phyloP scores from a whole-genome alignment of 1,140 invertebrate species.

The Ceratosolen fusciceps region DNA sequence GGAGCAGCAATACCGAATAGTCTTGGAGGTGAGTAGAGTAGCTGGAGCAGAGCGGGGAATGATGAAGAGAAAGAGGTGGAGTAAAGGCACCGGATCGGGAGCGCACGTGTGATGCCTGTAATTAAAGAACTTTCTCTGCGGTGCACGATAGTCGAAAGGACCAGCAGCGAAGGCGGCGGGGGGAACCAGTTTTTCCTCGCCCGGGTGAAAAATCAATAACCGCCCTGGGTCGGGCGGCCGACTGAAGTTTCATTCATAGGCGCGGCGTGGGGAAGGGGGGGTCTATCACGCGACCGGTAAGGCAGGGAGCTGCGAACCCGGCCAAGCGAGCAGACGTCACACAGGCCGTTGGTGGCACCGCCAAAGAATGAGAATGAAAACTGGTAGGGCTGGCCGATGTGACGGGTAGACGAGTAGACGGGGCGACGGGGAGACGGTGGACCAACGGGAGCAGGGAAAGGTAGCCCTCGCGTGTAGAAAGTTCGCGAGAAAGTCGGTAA shows the following conservation, averaged over 20 bases:
- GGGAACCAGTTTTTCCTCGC: not conserved
- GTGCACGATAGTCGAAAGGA: too few relatives aligned
- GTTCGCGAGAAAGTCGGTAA: slow-evolving; percentile 66
- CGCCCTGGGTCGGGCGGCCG: not conserved
- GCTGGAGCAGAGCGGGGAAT: too few relatives aligned
- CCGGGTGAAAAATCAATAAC: slow-evolving; percentile 8
- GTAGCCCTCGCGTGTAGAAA: slow-evolving; percentile 59
- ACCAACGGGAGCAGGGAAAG: not conserved
- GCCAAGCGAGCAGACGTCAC: not conserved
- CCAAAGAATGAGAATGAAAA: slow-evolving; percentile 67
- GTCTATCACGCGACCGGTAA: not conserved
- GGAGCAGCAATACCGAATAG: too few relatives aligned
- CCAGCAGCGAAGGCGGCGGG: too few relatives aligned
- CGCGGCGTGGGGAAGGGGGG: too few relatives aligned
- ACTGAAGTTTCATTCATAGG: not conserved
- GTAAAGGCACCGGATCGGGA: too few relatives aligned
- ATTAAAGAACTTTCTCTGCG: too few relatives aligned
- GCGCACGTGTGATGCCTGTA: too few relatives aligned
- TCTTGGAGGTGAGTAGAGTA: too few relatives aligned
- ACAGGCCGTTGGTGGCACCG: not conserved
- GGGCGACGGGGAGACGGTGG: not conserved
- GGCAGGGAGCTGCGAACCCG: not conserved
- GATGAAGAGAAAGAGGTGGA: too few relatives aligned
- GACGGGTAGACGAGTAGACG: not conserved
- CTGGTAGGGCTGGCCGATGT: not conserved